Conservation (phyloP, 2,888 invertebrate species). For the Chaetoderma sp. region DNA sequence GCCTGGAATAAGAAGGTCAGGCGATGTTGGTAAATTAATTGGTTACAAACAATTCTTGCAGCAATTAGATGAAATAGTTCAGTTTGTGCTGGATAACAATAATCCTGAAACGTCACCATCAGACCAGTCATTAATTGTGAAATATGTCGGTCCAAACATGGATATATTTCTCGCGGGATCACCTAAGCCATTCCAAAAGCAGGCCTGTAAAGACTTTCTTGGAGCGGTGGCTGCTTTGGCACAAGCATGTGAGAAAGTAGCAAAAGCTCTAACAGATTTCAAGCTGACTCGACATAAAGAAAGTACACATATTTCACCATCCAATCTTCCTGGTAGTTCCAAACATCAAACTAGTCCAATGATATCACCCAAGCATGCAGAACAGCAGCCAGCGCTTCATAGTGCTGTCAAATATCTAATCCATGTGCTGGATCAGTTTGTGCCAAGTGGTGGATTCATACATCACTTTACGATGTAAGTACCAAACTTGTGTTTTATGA, state of each 20-base stretch:
- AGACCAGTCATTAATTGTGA: background rate
- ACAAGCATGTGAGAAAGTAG: background rate
- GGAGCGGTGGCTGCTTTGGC: background rate
- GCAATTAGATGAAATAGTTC: slow-evolving; percentile 39
- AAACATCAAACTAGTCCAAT: too few species aligned
- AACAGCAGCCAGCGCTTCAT: slow-evolving; percentile 47
- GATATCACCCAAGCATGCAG: too few species aligned
- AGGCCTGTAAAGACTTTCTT: background rate
- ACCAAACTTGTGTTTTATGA: too few species aligned
- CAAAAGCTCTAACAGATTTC: background rate
- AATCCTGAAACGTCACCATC: background rate
- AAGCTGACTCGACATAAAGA: too few species aligned
- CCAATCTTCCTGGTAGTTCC: too few species aligned
- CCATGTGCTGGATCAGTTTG: slow-evolving; percentile 45
- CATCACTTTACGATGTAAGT: slow-evolving; percentile 44
- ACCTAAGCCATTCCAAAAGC: background rate
- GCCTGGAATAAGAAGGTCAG: too few species aligned
- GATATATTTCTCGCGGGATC: background rate
- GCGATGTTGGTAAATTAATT: slow-evolving; percentile 35
- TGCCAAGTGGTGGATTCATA: slow-evolving; percentile 50
- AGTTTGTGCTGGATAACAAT: slow-evolving; percentile 25
- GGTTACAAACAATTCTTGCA: slow-evolving; percentile 37
- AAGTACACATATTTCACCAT: too few species aligned
- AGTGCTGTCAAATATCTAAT: slow-evolving; percentile 54
- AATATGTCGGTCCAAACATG: background rate